Evolutionary conservation across 1,140 invertebrate genomes (phyloP).

Genomic region (Zaprionus davidi): DNA sequence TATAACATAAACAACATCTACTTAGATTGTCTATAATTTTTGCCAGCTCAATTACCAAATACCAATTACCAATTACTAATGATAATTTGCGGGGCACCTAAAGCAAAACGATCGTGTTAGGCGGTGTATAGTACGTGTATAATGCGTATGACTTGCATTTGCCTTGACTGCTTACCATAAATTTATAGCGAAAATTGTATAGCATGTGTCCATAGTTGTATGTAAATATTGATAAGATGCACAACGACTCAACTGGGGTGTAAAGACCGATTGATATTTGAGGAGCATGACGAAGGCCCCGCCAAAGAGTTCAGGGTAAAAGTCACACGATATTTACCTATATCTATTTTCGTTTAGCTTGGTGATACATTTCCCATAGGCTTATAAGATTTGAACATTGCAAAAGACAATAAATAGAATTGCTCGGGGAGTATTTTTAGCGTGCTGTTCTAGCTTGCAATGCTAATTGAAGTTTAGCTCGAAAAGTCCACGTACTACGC

Average conservation of each 20-base stretch:
- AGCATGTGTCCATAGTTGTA: slow-evolving; percentile 48
- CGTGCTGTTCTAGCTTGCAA: slow-evolving; percentile 37
- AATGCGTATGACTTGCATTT: slow-evolving; percentile 35
- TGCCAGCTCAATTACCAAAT: slow-evolving; percentile 13
- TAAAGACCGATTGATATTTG: slow-evolving; percentile 28
- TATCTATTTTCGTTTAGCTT: slow-evolving; percentile 15
- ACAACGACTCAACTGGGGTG: slow-evolving; percentile 27
- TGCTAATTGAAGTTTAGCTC: slow-evolving; percentile 68
- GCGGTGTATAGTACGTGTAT: slow-evolving; percentile 6
- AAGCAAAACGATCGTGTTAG: slow-evolving; percentile 19
- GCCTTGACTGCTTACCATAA: slow-evolving; percentile 46
- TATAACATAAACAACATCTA: neutral
- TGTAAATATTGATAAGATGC: slow-evolving; percentile 64
- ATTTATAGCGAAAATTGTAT: slow-evolving; percentile 50
- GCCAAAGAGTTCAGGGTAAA: slow-evolving; percentile 40
- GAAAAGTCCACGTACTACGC: slow-evolving; percentile 34
- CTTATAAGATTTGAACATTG: slow-evolving; percentile 26
- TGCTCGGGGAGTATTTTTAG: slow-evolving; percentile 51
- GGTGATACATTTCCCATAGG: slow-evolving; percentile 45
- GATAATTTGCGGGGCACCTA: slow-evolving; percentile 26
- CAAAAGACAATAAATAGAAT: slow-evolving; percentile 50
- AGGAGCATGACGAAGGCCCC: slow-evolving; percentile 39
- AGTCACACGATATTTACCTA: slow-evolving; percentile 12
- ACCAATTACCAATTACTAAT: slow-evolving; percentile 45
- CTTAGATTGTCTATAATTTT: slow-evolving; percentile 13